Base-by-base conservation (phyloP, 2,888 invertebrate species). In the Alloplasta piceator region DNA sequence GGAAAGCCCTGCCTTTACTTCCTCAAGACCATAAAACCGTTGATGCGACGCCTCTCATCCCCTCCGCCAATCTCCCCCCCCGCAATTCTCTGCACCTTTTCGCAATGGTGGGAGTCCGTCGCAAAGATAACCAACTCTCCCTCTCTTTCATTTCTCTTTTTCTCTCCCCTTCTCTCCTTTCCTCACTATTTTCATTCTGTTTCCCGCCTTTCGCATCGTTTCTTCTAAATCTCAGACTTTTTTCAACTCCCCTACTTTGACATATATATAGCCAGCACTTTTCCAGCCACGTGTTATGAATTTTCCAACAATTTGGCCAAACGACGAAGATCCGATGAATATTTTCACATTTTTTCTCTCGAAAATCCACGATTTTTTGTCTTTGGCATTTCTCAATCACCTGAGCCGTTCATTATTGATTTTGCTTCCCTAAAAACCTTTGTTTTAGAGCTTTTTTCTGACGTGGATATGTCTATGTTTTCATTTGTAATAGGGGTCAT, bases 21-120 rank as follows among this genome's bases (percentile, higher is more conserved):
- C 84, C 84, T 84, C 83, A 81, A 85, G 84, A 83, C 86, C 84
- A 84, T 89, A 88, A 89, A 89, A 88, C 84, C 85, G 85, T 67
- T 64, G 78, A 55, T 71, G 50, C 64, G 16, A 61, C 14, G 60
- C 16, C 41, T 41, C 38, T 12, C n/a, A 5, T 14, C 1, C 12
- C 14, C 14, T 14, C 52, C 56, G 36, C 10, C 26, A 3, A 26
- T 41, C n/a, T 41, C n/a, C 14, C 52, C 5, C 12, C 6, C 14
- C 6, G 14, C 56, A 46, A 9, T 26, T 26, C 26, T 26, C 12
- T 26, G 6, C 50, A 26, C 9, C 9, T 9, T 36, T 36, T 39
- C 50, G 12, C 39, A 52, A 78, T 78, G 81, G 78, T 82, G 78
- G 85, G 86, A 87, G 86, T 85, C 86, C 86, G 67, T 83, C 78